A percentile compares a stretch with the other conserved stretches of the same genome.
phyloP scores from a whole-genome alignment of 1,140 invertebrate genomes.

The Caerostris darwini region DNA sequence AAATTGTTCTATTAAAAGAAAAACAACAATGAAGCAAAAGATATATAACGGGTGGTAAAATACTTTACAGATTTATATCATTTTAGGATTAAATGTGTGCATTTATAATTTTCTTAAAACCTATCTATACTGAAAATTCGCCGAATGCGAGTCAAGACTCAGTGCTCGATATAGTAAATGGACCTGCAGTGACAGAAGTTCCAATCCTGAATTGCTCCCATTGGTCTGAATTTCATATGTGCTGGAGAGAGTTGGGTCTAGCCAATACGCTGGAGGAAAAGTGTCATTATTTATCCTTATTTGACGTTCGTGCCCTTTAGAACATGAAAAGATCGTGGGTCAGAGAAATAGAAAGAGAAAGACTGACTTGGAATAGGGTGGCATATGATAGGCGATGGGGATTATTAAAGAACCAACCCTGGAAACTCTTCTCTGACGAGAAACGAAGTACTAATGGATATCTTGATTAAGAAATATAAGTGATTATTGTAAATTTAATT shows the following conservation, averaged over 20 bases:
- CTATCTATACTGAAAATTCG: neutral
- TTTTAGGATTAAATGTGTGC: neutral
- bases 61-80: neutral
- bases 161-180: slow-evolving; percentile 27
- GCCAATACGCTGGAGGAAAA: slow-evolving; percentile 38
- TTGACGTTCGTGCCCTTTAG: slow-evolving; percentile 48
- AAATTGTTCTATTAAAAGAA: no score
- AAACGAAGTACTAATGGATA: neutral
- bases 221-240: slow-evolving; percentile 56
- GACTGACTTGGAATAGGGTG: slow-evolving; percentile 15
- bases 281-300: slow-evolving; percentile 51
- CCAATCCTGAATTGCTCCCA: slow-evolving; percentile 35
- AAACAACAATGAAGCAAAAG: no score
- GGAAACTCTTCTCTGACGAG: neutral
- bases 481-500: no score
- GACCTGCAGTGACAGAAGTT: slow-evolving; percentile 36
- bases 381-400: slow-evolving; percentile 35
- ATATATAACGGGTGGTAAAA: no score
- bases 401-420: neutral
- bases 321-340: slow-evolving; percentile 39
- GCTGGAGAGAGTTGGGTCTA: slow-evolving; percentile 18
- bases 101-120: neutral
- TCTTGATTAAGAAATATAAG: no score
- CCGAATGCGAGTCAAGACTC: slow-evolving; percentile 16
- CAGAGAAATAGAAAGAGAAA: neutral